Evolutionary conservation across 92 coral and sea anemone genomes (phyloP).

Genomic region (Porites divaricata): DNA sequence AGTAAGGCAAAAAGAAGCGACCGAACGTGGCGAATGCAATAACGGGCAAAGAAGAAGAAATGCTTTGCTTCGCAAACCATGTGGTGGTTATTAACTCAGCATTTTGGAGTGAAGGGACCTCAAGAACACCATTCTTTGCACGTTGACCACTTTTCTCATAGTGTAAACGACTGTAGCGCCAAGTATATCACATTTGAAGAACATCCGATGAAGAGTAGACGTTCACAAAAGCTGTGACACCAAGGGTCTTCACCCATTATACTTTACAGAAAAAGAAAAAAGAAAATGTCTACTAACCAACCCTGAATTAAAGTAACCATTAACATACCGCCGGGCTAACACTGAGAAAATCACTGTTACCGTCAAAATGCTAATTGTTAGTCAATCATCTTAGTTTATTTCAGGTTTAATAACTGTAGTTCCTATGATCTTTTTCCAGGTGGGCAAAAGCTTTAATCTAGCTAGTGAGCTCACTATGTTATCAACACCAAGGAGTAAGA

Average conservation of each 20-base stretch:
- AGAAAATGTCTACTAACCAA: too few species aligned
- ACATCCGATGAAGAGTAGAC: conserved; percentile 43
- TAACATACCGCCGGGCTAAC: too few species aligned
- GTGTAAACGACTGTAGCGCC: conserved; percentile 34
- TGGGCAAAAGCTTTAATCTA: neutral
- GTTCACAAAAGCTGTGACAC: conserved; percentile 35
- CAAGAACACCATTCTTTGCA: conserved; percentile 50
- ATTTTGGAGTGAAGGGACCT: conserved; percentile 42
- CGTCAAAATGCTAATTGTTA: neutral
- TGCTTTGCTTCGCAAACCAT: conserved; percentile 29
- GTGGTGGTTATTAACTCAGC: conserved; percentile 58
- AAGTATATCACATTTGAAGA: conserved; percentile 49
- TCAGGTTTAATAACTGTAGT: neutral
- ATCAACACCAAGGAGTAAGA: neutral
- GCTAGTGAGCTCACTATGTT: neutral
- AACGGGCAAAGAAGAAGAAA: conserved; percentile 24
- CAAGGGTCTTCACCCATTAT: conserved; percentile 36
- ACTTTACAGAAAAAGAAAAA: too few species aligned
- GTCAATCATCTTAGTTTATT: neutral
- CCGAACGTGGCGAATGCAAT: conserved; percentile 35
- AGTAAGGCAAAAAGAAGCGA: conserved; percentile 23
- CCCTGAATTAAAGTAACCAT: too few species aligned
- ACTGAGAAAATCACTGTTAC: too few species aligned
- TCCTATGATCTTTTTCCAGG: neutral
- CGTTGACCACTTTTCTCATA: conserved; percentile 21